phyloP scores from a whole-genome alignment of 2,888 invertebrate species.

The Drosophila kuntzei region DNA sequence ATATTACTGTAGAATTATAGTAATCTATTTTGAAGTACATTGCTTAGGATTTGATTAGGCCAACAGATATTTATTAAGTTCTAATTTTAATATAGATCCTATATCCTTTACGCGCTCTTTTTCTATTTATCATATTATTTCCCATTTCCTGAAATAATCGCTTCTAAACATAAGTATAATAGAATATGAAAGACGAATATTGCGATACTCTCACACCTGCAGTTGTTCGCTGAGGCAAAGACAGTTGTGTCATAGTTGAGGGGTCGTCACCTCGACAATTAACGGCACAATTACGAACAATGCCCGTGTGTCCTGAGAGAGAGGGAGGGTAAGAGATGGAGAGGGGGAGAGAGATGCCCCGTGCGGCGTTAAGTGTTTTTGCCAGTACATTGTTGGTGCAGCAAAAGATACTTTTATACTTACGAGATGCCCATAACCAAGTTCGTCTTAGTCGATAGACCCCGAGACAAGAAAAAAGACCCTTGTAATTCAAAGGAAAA shows the following conservation, averaged over 20 bases:
- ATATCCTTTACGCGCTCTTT: too few species aligned
- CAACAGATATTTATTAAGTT: too few species aligned
- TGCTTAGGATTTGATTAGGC: too few species aligned
- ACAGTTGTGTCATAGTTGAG: constrained; percentile 59
- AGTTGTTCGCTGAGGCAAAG: neutral
- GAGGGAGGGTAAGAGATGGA: neutral
- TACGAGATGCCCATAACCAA: constrained; percentile 29
- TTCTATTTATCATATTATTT: neutral
- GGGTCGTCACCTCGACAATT: constrained; percentile 74
- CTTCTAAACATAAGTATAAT: neutral
- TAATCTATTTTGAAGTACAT: too few species aligned
- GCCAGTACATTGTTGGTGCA: constrained; percentile 56
- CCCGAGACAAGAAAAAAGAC: constrained; percentile 22
- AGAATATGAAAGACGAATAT: neutral
- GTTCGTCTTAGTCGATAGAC: constrained; percentile 30
- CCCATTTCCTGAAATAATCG: neutral
- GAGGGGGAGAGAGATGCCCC: constrained; percentile 29
- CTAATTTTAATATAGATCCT: too few species aligned
- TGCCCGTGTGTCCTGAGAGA: constrained; percentile 37
- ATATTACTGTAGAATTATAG: too few species aligned
- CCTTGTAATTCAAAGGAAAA: constrained; percentile 80
- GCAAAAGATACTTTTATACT: constrained; percentile 59
- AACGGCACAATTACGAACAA: constrained; percentile 76
- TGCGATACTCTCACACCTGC: constrained; percentile 28
- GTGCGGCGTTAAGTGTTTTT: constrained; percentile 68